phyloP scores from a whole-genome alignment of 2,888 invertebrate genomes.

The Eueremaeus valkanovi region DNA sequence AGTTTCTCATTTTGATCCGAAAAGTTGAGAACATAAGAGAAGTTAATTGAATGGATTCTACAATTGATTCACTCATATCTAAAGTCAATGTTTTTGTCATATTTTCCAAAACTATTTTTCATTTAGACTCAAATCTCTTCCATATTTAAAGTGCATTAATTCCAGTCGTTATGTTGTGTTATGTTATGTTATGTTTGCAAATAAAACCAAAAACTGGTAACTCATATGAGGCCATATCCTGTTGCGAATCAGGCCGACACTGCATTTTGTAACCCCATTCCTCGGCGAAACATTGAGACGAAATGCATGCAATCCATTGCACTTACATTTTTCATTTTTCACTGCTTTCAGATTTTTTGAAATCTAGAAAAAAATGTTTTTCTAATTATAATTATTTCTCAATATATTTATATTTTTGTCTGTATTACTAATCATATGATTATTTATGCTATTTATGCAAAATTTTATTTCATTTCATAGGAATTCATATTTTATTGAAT shows the following conservation, averaged over 20 bases:
- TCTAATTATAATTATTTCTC: neutral
- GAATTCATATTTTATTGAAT: no score
- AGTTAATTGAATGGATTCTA: no score
- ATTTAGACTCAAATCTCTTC: no score
- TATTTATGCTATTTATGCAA: no score
- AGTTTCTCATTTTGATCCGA: neutral
- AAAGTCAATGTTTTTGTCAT: no score
- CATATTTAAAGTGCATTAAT: neutral
- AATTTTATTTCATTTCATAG: no score
- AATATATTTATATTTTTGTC: neutral
- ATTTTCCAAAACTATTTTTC: no score
- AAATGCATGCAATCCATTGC: slow-evolving; percentile 29
- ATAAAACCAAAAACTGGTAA: slow-evolving; percentile 24
- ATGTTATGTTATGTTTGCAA: no score
- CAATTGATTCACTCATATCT: no score
- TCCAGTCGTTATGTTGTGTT: neutral
- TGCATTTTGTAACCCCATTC: slow-evolving; percentile 36
- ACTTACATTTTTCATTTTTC: slow-evolving; percentile 6
- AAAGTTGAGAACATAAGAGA: neutral
- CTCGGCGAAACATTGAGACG: slow-evolving; percentile 3
- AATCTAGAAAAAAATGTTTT: neutral
- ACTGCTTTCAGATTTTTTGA: neutral
- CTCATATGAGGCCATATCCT: slow-evolving; percentile 37
- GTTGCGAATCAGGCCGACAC: slow-evolving; percentile 33
- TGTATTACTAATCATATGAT: neutral